A percentile compares a stretch with the other conserved stretches of the same genome.
These are phyloP conservation scores for Lepilemur septentrionalis DNA, from an alignment of 2,797 vertebrate genomes.

Conservation along the genomic window DNA sequence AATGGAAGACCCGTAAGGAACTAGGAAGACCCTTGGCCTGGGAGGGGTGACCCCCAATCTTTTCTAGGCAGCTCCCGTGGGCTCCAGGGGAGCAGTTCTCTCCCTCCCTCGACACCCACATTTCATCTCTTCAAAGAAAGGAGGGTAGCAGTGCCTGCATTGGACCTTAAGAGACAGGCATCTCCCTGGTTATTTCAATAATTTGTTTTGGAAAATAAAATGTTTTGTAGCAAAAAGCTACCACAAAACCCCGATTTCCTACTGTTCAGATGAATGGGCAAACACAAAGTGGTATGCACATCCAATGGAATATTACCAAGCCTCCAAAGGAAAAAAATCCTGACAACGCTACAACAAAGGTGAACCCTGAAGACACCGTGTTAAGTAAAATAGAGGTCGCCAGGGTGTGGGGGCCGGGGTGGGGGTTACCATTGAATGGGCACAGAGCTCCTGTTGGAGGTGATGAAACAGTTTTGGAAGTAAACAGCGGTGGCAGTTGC, in stretches of 20 bases:
- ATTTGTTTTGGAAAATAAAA: background rate
- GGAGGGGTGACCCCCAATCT: no score
- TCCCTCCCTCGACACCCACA: background rate
- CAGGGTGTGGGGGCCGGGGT: background rate
- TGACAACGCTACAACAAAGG: background rate
- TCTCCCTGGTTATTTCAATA: background rate
- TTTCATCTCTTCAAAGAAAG: background rate
- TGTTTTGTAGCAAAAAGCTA: background rate
- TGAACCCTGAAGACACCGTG: background rate
- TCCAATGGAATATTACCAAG: background rate
- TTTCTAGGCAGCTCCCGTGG: background rate
- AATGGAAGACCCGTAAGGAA: background rate
- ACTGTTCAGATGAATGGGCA: background rate
- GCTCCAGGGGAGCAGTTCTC: background rate
- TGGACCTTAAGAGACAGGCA: background rate
- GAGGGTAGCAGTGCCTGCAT: fast-evolving
- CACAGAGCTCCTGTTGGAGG: background rate
- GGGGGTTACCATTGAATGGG: fast-evolving
- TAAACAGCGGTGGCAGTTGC: fast-evolving
- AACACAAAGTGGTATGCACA: background rate
- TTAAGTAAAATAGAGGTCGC: background rate
- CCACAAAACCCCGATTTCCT: background rate
- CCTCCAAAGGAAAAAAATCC: background rate
- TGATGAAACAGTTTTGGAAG: fast-evolving
- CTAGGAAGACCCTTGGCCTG: background rate